Evolutionary conservation across 2,113 vertebrate genomes (phyloP).

Genomic region (Dicentrarchus labrax): DNA sequence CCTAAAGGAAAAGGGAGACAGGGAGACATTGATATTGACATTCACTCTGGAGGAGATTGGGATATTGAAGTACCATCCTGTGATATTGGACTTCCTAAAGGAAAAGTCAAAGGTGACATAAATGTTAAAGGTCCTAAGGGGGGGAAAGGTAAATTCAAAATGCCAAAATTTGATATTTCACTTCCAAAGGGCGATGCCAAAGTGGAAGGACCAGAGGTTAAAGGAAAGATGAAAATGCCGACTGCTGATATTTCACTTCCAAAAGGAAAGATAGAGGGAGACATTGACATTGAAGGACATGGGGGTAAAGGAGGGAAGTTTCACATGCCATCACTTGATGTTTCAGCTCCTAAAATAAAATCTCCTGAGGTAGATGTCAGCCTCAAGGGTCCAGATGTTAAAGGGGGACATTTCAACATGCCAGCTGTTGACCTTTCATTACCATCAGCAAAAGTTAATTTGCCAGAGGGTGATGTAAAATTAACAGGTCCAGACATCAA

Average conservation of each 20-base stretch:
- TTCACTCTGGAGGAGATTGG: slow-evolving; percentile 67
- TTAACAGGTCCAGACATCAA: slow-evolving; percentile 29
- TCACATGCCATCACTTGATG: slow-evolving; percentile 24
- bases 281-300: slow-evolving; percentile 11
- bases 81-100: slow-evolving; percentile 36
- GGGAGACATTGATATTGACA: slow-evolving; percentile 55
- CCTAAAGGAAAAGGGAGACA: slow-evolving; percentile 64
- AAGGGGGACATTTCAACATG: slow-evolving; percentile 65
- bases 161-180: slow-evolving; percentile 65
- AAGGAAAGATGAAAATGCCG: slow-evolving; percentile 46
- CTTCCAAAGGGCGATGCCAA: slow-evolving; percentile 52
- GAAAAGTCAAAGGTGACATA: slow-evolving; percentile 44
- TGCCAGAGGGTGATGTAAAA: slow-evolving; percentile 28
- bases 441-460: slow-evolving; percentile 58
- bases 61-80: slow-evolving; percentile 43
- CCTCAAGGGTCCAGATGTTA: neutral
- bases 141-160: slow-evolving; percentile 57
- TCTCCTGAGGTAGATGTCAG: neutral
- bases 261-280: slow-evolving; percentile 48
- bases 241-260: slow-evolving; percentile 61
- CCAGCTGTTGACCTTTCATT: slow-evolving; percentile 72
- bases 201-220: slow-evolving; percentile 49
- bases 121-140: slow-evolving; percentile 28
- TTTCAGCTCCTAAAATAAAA: slow-evolving; percentile 68
- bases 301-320: slow-evolving; percentile 52